Evolutionary conservation across 2,888 invertebrate genomes (phyloP), one percentile per base, ranked within the genome.

Genomic region (Tineola bisselliella): DNA sequence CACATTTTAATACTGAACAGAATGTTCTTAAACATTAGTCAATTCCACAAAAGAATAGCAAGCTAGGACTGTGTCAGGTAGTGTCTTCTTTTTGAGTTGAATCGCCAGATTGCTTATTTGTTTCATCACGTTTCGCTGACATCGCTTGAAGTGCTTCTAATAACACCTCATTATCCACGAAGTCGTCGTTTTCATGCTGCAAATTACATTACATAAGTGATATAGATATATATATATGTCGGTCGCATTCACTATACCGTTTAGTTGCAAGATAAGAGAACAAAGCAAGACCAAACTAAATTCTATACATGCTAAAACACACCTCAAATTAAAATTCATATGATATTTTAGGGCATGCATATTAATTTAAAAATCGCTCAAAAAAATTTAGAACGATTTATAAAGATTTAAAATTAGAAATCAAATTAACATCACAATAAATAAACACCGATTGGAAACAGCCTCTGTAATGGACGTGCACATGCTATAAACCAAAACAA

Each of bases 111-210:
- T 10, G 38, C 48, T 48, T 48, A 6, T 10, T n/a, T 8, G 48
- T 1, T 17, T 48, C 48, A 6, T 48, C 48, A 6, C 10, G 13
- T 48, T 48, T 58, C 13, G 58, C 13, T n/a, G 58, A 31, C 33
- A 33, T 17, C 62, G 72, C 68, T 62, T 84, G 64, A 17, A 86
- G 69, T 60, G 84, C 84, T 74, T 84, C 84, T 69, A 84, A 64
- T 65, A 86, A 67, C 62, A 84, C 64, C 64, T 84, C 84, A 63
- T 84, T 86, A 66, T 84, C 82, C 59, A 86, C 73, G 61, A 84
- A 65, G 64, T 86, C 86, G 58, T 69, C 66, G 64, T 86, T 84
- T 15, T 82, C 83, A 65, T 77, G 78, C 84, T 84, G 75, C 48
- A 74, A 79, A 48, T 10, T 17, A 48, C 10, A 25, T 25, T 25